These are phyloP conservation scores for Sebastolobus alascanus DNA, from an alignment of 2,797 vertebrate species.

Conservation along the genomic window DNA sequence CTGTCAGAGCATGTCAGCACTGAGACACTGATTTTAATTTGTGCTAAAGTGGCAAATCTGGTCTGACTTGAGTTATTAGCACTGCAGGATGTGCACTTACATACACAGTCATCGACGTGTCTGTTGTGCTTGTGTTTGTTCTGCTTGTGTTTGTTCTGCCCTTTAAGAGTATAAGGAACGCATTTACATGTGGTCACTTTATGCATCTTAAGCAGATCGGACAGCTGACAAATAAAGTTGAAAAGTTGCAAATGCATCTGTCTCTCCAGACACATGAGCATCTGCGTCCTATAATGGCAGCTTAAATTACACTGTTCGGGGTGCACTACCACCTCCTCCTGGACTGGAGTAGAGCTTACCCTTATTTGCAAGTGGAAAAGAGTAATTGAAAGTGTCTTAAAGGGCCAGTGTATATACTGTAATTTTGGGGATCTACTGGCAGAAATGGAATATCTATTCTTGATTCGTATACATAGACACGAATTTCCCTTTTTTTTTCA, in stretches of 20 bases:
- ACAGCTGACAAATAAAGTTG: neutral
- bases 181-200: neutral
- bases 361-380: too few relatives aligned
- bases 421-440: neutral
- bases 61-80: neutral
- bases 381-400: neutral
- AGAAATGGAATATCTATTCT: too few relatives aligned
- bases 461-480: too few relatives aligned
- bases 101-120: neutral
- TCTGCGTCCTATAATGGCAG: neutral
- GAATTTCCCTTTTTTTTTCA: too few relatives aligned
- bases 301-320: too few relatives aligned
- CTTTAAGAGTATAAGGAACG: neutral
- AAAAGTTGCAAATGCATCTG: neutral
- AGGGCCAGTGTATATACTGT: neutral
- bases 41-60: constrained; percentile 1
- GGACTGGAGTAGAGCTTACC: too few relatives aligned
- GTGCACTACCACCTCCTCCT: too few relatives aligned
- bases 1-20: constrained; percentile 14
- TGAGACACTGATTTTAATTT: constrained; percentile 20
- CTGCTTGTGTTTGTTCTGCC: constrained; percentile 3
- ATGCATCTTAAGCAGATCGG: neutral
- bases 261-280: neutral
- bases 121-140: neutral
- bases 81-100: neutral